Percentiles rank a stretch among this genome's conserved stretches.
These are phyloP conservation scores for Itoplectis maculator DNA, from an alignment of 2,888 invertebrate species.

Conservation along the genomic window DNA sequence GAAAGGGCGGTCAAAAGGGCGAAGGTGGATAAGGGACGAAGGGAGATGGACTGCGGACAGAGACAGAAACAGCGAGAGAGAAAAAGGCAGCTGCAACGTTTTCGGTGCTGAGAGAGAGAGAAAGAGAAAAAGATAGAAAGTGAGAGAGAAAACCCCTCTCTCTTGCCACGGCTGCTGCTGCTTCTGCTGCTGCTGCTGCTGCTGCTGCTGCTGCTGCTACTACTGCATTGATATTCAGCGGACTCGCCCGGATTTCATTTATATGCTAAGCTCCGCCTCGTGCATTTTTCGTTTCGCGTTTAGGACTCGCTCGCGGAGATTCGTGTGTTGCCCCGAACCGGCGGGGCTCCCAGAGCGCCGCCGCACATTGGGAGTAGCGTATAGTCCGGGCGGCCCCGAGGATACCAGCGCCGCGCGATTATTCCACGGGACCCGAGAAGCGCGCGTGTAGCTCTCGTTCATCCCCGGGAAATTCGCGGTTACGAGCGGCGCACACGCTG, in stretches of 20 bases:
- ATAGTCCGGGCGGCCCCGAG: constrained; percentile 6
- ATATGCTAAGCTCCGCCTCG: constrained; percentile 80
- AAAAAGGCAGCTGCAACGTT: not conserved
- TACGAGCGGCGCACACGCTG: constrained; percentile 28
- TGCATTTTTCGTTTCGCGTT: constrained; percentile 72
- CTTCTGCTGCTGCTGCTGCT: too few relatives aligned
- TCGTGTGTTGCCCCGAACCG: constrained; percentile 62
- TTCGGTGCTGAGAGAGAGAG: constrained; percentile 23
- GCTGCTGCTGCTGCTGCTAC: constrained; percentile 37
- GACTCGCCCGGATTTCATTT: constrained; percentile 80
- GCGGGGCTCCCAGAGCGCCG: constrained; percentile 22
- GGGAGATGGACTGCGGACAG: constrained; percentile 5
- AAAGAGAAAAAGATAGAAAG: too few relatives aligned
- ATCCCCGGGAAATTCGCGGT: constrained; percentile 47
- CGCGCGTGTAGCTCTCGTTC: constrained; percentile 32
- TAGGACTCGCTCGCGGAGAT: constrained; percentile 70
- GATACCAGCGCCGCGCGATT: constrained; percentile 56
- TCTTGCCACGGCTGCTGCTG: constrained; percentile 19
- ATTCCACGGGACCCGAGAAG: constrained; percentile 54
- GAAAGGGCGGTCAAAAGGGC: constrained; percentile 9
- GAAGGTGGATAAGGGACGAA: constrained; percentile 11
- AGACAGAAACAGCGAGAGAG: constrained; percentile 11
- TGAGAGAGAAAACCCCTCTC: not conserved
- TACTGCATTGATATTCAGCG: constrained; percentile 79
- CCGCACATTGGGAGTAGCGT: too few relatives aligned